Conservation (phyloP, 2,797 vertebrate species). For the Anabas testudineus region DNA sequence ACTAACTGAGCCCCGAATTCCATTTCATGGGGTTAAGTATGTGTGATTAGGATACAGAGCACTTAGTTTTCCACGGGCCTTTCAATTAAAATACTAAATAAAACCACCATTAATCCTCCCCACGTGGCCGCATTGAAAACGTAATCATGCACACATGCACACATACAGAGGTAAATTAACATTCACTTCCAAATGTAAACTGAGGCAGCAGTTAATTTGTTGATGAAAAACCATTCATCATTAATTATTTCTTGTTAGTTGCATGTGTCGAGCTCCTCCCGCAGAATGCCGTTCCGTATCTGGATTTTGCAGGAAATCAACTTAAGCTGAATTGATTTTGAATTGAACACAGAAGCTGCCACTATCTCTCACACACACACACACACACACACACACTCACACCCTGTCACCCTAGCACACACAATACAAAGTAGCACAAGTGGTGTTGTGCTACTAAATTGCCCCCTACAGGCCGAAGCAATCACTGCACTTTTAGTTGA, state of each 20-base stretch:
- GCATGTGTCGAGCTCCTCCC: conserved; percentile 33
- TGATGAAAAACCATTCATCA: conserved; percentile 59
- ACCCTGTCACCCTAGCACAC: not conserved
- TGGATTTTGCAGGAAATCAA: conserved; percentile 48
- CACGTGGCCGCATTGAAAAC: conserved; percentile 24
- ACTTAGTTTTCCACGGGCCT: conserved; percentile 27
- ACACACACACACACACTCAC: conserved; percentile 5
- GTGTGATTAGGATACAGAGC: conserved; percentile 51
- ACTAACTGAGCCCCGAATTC: conserved; percentile 26
- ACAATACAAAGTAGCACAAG: not conserved
- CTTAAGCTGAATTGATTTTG: conserved; percentile 44
- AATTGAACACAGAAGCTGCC: conserved; percentile 30
- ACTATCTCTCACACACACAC: conserved; percentile 1
- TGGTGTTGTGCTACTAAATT: conserved; percentile 75
- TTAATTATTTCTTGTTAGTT: conserved; percentile 59
- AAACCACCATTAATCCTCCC: conserved; percentile 54
- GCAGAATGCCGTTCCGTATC: conserved; percentile 18
- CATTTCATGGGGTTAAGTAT: conserved; percentile 39
- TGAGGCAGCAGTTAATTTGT: conserved; percentile 63
- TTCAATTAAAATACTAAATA: conserved; percentile 59
- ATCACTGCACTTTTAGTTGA: conserved; percentile 46
- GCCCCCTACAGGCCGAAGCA: conserved; percentile 79
- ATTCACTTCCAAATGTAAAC: conserved; percentile 52
- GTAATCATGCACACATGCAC: not conserved
- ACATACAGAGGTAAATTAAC: conserved; percentile 31